Conservation (phyloP, 2,797 vertebrate genomes). For the Chaenodraco wilsoni region DNA sequence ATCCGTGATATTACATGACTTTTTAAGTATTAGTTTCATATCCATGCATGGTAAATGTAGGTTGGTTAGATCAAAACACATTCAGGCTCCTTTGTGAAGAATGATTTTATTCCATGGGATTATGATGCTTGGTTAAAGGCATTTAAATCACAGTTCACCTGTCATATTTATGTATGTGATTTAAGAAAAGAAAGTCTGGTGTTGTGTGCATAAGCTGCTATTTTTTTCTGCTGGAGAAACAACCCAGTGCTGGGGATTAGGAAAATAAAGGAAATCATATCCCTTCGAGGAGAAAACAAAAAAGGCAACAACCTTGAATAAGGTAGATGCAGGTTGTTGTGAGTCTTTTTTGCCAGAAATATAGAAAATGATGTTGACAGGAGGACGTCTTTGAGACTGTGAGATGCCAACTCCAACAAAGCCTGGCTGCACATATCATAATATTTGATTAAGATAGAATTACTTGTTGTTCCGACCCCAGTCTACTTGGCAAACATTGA, state of each 20-base stretch:
- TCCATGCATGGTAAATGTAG: no score
- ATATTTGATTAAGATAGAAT: neutral
- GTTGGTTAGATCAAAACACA: neutral
- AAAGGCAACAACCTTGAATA: neutral
- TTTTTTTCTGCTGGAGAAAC: neutral
- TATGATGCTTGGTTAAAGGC: neutral
- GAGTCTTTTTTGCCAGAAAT: neutral
- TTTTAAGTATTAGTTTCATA: no score
- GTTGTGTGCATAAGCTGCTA: neutral
- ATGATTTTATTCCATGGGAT: no score
- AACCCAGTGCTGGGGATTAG: neutral
- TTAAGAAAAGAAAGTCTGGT: neutral
- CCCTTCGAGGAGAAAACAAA: neutral
- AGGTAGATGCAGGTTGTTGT: neutral
- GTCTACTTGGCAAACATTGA: conserved; percentile 18
- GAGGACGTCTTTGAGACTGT: neutral
- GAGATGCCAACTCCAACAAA: neutral
- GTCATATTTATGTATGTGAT: neutral
- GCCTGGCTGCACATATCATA: neutral
- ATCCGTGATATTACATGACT: neutral
- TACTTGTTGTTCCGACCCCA: conserved; percentile 5
- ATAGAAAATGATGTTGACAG: neutral
- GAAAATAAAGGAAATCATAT: neutral
- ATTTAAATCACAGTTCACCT: no score
- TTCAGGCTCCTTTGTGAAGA: neutral